These are phyloP conservation scores for Arctopsyche grandis DNA, from an alignment of 1,140 invertebrate genomes.

Conservation along the genomic window DNA sequence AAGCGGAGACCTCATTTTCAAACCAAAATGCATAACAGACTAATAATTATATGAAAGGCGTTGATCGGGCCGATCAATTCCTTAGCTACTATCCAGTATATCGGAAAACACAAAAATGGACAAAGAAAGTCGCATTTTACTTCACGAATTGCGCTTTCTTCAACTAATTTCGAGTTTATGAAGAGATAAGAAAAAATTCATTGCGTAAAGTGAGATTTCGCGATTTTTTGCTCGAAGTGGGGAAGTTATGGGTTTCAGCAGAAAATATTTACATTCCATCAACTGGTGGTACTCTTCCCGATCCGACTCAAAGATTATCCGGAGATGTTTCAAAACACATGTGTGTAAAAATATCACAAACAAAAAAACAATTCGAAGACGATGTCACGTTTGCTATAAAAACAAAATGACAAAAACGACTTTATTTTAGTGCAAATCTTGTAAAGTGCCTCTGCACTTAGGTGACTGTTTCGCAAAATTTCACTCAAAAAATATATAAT, in stretches of 20 bases:
- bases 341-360: not conserved
- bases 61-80: slow-evolving; percentile 44
- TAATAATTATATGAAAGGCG: slow-evolving; percentile 47
- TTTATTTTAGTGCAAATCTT: not conserved
- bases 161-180: slow-evolving; percentile 33
- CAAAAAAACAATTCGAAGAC: not conserved
- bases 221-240: not conserved
- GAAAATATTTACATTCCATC: not conserved
- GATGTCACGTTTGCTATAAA: not conserved
- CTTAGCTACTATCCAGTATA: slow-evolving; percentile 42
- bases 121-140: slow-evolving; percentile 42
- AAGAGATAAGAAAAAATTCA: not conserved
- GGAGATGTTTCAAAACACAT: not conserved
- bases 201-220: not conserved
- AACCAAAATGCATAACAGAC: slow-evolving; percentile 49
- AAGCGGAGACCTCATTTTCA: slow-evolving; percentile 46
- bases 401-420: not conserved
- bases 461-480: not conserved
- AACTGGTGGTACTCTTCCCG: not conserved
- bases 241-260: not conserved
- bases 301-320: not conserved
- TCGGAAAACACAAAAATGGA: slow-evolving; percentile 47
- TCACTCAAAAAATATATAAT: not conserved
- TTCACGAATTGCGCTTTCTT: slow-evolving; percentile 47
- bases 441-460: not conserved